These are phyloP conservation scores for Rhinogobius similis DNA, from an alignment of 2,113 vertebrate species.

Conservation along the genomic window DNA sequence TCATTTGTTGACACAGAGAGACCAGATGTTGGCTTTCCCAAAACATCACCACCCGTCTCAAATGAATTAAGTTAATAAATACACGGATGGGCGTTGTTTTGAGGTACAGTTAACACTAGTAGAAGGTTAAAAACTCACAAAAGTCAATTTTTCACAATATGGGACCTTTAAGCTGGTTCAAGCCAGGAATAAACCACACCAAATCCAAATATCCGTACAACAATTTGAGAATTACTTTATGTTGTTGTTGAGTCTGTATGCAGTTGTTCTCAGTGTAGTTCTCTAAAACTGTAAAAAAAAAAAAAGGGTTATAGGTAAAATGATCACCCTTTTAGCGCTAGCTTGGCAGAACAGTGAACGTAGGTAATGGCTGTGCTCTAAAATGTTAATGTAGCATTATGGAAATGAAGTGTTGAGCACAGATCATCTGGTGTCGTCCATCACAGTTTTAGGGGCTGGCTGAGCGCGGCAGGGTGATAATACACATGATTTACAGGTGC, in stretches of 20 bases:
- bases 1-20: no score
- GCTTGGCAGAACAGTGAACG: conserved; percentile 16
- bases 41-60: no score
- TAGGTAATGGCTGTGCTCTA: conserved; percentile 10
- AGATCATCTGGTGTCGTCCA: conserved; percentile 64
- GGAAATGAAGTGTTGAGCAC: conserved; percentile 47
- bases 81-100: no score
- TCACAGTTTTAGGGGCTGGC: conserved; percentile 58
- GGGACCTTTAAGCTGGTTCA: background rate
- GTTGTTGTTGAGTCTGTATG: background rate
- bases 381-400: conserved; percentile 37
- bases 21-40: no score
- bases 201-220: background rate
- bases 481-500: conserved; percentile 64
- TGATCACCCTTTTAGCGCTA: conserved; percentile 9
- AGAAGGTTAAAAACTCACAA: no score
- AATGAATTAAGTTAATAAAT: no score
- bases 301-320: conserved; percentile 1
- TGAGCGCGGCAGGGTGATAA: conserved; percentile 55
- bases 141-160: no score
- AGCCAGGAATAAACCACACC: background rate
- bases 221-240: background rate
- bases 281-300: background rate
- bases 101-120: no score
- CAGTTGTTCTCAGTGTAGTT: background rate